Conservation (phyloP, 2,888 invertebrate species). For the Junonia oenone region DNA sequence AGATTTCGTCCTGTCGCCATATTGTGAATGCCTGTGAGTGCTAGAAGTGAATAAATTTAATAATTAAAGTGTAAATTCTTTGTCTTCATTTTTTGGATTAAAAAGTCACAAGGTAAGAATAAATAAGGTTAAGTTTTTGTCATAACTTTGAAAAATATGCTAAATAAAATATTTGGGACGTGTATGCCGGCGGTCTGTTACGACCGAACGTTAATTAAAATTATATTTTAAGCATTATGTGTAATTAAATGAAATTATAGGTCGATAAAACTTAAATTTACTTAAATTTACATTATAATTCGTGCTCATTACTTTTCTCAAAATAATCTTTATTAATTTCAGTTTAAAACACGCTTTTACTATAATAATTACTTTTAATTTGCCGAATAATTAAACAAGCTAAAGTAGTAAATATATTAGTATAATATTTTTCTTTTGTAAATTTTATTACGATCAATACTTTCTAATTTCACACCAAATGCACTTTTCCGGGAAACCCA, state of each 20-base stretch:
- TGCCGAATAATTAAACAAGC: not conserved
- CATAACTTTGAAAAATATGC: constrained; percentile 35
- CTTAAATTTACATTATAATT: not conserved
- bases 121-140: constrained; percentile 63
- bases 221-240: not conserved
- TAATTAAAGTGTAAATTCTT: constrained; percentile 66
- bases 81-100: constrained; percentile 63
- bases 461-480: constrained; percentile 20
- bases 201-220: constrained; percentile 22
- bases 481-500: constrained; percentile 45
- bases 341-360: not conserved
- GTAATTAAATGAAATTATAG: not conserved
- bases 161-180: constrained; percentile 6
- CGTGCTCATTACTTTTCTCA: not conserved
- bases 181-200: constrained; percentile 28
- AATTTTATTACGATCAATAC: constrained; percentile 10
- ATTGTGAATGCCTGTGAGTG: constrained; percentile 77
- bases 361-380: not conserved
- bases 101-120: constrained; percentile 60
- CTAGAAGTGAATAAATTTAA: constrained; percentile 63
- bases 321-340: not conserved
- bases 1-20: constrained; percentile 74
- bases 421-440: not conserved
- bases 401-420: not conserved
- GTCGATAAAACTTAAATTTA: not conserved